Base-by-base conservation (phyloP, 2,113 vertebrate genomes). In the Phaetusa simplex region DNA sequence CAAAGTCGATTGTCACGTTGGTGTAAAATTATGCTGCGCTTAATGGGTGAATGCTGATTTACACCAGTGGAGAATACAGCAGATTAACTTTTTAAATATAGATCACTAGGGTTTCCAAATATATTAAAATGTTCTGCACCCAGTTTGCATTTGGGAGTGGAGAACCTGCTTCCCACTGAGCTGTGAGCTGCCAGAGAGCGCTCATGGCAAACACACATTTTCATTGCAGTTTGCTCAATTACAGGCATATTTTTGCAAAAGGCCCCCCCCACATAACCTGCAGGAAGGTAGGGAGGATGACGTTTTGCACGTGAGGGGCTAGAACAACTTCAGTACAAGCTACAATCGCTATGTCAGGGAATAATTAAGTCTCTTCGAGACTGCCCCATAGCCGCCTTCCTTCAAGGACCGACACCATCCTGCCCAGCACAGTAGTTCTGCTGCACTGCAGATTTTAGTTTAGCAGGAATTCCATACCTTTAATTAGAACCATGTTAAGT, bases 301-400 rank as follows among this genome's bases (percentile, higher is more conserved):
- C 15, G 14, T 58, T 62, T 72, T 19, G 30, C 10, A 36, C n/a
- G 8, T 16, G 38, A 93, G 49, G 62, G 40, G 21, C 49, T 4
- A 69, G 56, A 85, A 80, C 34, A 65, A 34, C 52, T 65, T 64
- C 56, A 61, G 8, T 13, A 6, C 18, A 72, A 50, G 52, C 47
- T 61, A 36, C 40, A 43, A 0, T 38, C 5, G 0, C 38, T 61
- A 59, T 1, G 3, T 2, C 6, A 5, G 55, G 50, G 38, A 59
- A 80, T 74, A 83, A 80, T 59, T 42, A 65, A 62, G 4, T 78
- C 38, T 53, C 36, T 42, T 29, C 21, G 40, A 82, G 29, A 50
- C 59, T 55, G 47, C 23, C 50, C 36, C 47, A 0, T 19, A 21
- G 19, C 40, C 14, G 2, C 49, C 27, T 42, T 52, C 30, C 43